Percentiles rank a stretch among this genome's conserved stretches.
Evolutionary conservation across 2,113 vertebrate species (phyloP).

Genomic region (Proterorhinus semilunaris): DNA sequence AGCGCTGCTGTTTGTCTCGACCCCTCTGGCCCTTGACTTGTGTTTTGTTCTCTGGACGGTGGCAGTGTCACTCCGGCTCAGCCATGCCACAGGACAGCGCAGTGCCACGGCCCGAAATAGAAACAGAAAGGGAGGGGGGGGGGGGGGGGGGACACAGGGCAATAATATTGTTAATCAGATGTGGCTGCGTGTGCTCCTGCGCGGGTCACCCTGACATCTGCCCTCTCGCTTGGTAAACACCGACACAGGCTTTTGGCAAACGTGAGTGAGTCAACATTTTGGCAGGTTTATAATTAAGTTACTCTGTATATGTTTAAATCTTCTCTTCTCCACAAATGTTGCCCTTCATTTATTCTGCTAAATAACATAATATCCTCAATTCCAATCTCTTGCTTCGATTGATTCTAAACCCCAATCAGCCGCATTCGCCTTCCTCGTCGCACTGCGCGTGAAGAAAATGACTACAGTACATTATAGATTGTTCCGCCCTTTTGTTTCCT

Average conservation of each 20-base stretch:
- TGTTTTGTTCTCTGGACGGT: constrained; percentile 64
- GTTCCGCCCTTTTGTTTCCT: constrained; percentile 36
- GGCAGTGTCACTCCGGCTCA: constrained; percentile 63
- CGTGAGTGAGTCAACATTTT: background rate
- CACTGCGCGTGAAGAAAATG: constrained; percentile 25
- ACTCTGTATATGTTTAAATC: too few relatives aligned
- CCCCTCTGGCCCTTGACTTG: constrained; percentile 60
- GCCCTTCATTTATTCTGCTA: too few relatives aligned
- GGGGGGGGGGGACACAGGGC: constrained; percentile 56
- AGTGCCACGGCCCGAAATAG: constrained; percentile 53
- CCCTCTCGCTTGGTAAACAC: constrained; percentile 57
- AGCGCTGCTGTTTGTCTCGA: constrained; percentile 51
- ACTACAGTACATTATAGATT: constrained; percentile 12
- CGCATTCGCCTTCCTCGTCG: constrained; percentile 31
- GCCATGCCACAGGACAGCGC: constrained; percentile 58
- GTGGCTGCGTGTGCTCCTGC: constrained; percentile 76
- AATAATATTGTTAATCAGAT: constrained; percentile 79
- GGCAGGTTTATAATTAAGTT: too few relatives aligned
- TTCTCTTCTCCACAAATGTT: too few relatives aligned
- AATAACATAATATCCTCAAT: background rate
- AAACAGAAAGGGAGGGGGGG: constrained; percentile 23
- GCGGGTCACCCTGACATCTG: constrained; percentile 65
- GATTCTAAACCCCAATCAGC: constrained; percentile 15
- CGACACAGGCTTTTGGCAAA: constrained; percentile 58
- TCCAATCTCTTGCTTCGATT: background rate